Percentiles rank a stretch among this genome's conserved stretches.
phyloP scores from a whole-genome alignment of 30 jellyfish, hydroid and myxozoan species.

The Nemopilema nomurai region DNA sequence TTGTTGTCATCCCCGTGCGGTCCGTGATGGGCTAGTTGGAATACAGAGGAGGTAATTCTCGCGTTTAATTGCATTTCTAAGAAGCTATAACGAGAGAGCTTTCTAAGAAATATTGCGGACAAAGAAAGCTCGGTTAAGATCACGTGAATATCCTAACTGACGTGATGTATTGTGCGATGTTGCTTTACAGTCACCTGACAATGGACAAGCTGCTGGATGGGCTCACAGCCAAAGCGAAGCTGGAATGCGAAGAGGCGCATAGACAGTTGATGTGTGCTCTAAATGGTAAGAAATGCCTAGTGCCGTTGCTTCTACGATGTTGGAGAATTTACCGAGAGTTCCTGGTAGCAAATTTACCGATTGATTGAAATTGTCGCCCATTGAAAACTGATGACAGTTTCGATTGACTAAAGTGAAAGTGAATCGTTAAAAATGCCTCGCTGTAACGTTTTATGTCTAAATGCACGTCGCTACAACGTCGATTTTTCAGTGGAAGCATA shows the following conservation, averaged over 20 bases:
- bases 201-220: slow-evolving; percentile 83
- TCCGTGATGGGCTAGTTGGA: slow-evolving; percentile 54
- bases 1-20: slow-evolving; percentile 93
- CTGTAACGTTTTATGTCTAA: too few species aligned
- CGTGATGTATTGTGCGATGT: neutral
- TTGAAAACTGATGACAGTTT: too few species aligned
- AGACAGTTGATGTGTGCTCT: slow-evolving; percentile 72
- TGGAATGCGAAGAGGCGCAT: slow-evolving; percentile 93
- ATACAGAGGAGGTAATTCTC: slow-evolving; percentile 49
- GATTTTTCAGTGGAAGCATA: too few species aligned
- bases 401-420: too few species aligned
- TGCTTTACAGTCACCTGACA: slow-evolving; percentile 52
- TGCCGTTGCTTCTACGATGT: neutral
- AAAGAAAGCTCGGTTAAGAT: too few species aligned
- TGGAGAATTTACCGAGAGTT: too few species aligned
- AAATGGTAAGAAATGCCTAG: slow-evolving; percentile 68
- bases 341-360: too few species aligned
- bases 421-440: too few species aligned
- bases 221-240: slow-evolving; percentile 61
- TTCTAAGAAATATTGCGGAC: neutral
- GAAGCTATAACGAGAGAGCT: neutral
- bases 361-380: too few species aligned
- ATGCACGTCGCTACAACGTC: too few species aligned
- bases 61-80: neutral
- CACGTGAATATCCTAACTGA: neutral